These are phyloP conservation scores for Ciconia boyciana DNA, from an alignment of 2,113 vertebrate genomes.

Conservation along the genomic window DNA sequence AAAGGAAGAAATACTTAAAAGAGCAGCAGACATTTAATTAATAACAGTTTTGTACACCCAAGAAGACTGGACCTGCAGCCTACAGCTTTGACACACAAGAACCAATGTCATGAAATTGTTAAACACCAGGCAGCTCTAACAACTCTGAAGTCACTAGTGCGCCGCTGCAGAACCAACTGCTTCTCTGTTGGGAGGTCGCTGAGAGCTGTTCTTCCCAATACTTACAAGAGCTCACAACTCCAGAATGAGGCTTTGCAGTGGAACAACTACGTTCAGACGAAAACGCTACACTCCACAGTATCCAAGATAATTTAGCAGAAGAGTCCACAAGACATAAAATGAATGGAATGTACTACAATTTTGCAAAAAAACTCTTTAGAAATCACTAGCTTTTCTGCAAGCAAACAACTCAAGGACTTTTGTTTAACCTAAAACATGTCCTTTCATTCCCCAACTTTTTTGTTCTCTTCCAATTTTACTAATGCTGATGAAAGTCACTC, in stretches of 20 bases:
- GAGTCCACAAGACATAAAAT: neutral
- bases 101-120: neutral
- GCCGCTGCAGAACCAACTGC: neutral
- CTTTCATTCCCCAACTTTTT: neutral
- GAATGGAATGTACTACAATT: neutral
- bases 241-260: neutral
- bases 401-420: neutral
- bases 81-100: neutral
- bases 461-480: neutral
- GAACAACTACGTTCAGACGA: neutral
- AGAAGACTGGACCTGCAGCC: neutral
- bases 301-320: neutral
- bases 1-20: neutral
- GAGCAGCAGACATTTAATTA: neutral
- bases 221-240: neutral
- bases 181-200: neutral
- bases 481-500: neutral
- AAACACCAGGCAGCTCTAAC: neutral
- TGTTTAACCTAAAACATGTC: neutral
- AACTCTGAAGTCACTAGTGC: neutral
- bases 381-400: neutral
- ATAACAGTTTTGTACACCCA: neutral
- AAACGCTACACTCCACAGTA: neutral
- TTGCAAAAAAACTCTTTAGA: neutral
- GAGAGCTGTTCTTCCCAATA: neutral